Percentiles rank a stretch among this genome's conserved stretches.
Evolutionary conservation across 2,113 vertebrate species (phyloP).

Genomic region (Tychaedon coryphoeus): DNA sequence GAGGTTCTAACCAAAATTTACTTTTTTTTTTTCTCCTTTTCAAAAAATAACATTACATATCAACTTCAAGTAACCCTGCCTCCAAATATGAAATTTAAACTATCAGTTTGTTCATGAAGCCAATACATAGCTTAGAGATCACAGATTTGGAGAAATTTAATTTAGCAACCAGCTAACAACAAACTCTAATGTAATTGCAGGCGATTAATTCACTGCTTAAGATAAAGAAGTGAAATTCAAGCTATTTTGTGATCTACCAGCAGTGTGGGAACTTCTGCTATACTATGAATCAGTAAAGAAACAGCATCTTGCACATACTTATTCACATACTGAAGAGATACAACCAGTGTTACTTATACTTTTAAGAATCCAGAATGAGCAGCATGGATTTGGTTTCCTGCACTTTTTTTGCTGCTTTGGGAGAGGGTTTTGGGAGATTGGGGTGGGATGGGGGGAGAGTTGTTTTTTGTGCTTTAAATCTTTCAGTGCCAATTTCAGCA

Average conservation of each 20-base stretch:
- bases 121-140: background rate
- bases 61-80: background rate
- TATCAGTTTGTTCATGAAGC: background rate
- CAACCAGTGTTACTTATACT: background rate
- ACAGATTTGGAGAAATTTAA: background rate
- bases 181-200: background rate
- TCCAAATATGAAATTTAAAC: background rate
- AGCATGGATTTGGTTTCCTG: background rate
- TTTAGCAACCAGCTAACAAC: background rate
- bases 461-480: background rate
- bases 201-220: constrained; percentile 27
- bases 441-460: accelerated
- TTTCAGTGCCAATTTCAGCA: background rate
- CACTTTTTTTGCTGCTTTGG: background rate
- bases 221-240: constrained; percentile 31
- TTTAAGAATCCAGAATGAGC: background rate
- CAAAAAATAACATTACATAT: background rate
- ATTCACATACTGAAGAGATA: background rate
- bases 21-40: background rate
- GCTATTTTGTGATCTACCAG: background rate
- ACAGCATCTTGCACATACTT: background rate
- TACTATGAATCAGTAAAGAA: background rate
- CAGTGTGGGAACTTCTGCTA: background rate
- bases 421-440: accelerated
- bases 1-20: background rate